These are phyloP conservation scores for Hirtodrosophila cameraria DNA, from an alignment of 2,888 invertebrate species.

Conservation along the genomic window DNA sequence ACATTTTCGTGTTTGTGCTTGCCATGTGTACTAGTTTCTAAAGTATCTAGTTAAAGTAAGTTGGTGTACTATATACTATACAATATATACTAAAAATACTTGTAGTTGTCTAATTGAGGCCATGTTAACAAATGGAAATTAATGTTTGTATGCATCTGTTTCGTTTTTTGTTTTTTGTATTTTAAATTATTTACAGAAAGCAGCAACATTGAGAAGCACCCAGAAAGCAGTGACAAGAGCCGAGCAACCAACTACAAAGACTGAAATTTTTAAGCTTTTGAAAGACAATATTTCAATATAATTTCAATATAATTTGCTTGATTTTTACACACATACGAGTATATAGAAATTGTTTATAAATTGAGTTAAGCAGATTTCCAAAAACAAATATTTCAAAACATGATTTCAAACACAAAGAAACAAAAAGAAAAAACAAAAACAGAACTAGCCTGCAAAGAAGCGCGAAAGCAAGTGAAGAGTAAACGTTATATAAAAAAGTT, in stretches of 20 bases:
- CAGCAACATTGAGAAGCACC: constrained; percentile 43
- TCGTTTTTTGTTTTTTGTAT: background rate
- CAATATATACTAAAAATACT: background rate
- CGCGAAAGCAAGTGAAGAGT: constrained; percentile 55
- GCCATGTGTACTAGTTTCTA: constrained; percentile 66
- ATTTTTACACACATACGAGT: constrained; percentile 38
- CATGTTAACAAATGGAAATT: constrained; percentile 23
- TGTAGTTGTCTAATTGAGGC: background rate
- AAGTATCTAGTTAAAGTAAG: constrained; percentile 68
- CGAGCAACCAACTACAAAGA: constrained; percentile 82
- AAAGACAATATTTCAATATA: constrained; percentile 84
- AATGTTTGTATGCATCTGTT: no score
- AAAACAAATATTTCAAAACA: constrained; percentile 4
- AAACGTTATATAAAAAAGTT: constrained; percentile 66
- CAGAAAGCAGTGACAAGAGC: constrained; percentile 61
- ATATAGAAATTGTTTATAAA: constrained; percentile 42
- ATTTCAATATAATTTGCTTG: constrained; percentile 65
- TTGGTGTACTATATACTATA: constrained; percentile 14
- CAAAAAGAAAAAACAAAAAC: no score
- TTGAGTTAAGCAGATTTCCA: constrained; percentile 35
- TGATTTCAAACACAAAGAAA: constrained; percentile 22
- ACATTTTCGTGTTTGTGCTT: constrained; percentile 67
- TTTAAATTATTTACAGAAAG: constrained; percentile 34
- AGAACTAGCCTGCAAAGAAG: constrained; percentile 40
- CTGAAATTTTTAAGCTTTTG: constrained; percentile 85